phyloP scores from a whole-genome alignment of 2,797 vertebrate species.

The Gambelia wislizenii region DNA sequence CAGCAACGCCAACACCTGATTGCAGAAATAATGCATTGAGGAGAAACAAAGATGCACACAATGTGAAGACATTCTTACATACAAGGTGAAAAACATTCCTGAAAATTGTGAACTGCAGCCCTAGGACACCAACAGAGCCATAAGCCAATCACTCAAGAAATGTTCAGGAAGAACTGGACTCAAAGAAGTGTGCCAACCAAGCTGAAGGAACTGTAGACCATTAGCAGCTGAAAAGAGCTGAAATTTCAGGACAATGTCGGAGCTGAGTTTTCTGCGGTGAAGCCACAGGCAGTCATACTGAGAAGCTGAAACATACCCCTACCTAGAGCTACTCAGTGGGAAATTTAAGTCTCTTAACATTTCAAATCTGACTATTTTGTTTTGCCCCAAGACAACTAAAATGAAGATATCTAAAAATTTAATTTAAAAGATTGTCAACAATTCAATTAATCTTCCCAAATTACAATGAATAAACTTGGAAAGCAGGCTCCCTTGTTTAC shows the following conservation, averaged over 20 bases:
- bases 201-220: background rate
- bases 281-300: background rate
- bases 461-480: background rate
- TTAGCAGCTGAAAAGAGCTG: background rate
- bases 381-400: background rate
- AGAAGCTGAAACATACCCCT: background rate
- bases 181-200: conserved; percentile 3
- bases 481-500: background rate
- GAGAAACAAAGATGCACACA: background rate
- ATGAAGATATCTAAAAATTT: background rate
- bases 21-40: background rate
- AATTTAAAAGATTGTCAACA: background rate
- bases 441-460: background rate
- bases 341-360: background rate
- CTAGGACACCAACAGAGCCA: background rate
- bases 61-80: background rate
- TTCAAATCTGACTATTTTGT: background rate
- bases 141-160: background rate
- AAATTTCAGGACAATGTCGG: background rate
- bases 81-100: background rate
- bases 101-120: background rate
- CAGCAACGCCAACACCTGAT: background rate
- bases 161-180: background rate
- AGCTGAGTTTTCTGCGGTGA: background rate
- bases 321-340: background rate